Percentiles rank a stretch among this genome's conserved stretches.
phyloP scores from a whole-genome alignment of 2,113 vertebrate genomes.

The Hemibagrus wyckioides region DNA sequence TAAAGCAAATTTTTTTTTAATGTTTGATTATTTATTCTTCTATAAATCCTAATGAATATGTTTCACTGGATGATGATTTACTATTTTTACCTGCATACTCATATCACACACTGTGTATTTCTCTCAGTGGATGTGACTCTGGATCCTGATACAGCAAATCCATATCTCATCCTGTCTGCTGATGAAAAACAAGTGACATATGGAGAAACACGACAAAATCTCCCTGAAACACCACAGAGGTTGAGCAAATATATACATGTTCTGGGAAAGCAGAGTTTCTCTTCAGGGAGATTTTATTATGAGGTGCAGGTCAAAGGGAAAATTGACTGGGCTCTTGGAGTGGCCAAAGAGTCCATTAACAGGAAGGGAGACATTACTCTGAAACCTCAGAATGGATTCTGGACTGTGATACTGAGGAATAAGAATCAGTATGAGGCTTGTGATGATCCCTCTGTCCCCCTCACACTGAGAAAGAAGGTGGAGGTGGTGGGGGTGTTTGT shows the following conservation, averaged over 20 bases:
- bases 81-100: neutral
- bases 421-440: neutral
- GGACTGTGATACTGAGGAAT: neutral
- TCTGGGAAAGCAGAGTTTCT: slow-evolving; percentile 10
- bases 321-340: neutral
- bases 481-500: too few species aligned
- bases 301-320: neutral
- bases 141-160: neutral
- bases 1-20: too few species aligned
- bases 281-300: neutral
- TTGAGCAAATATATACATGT: neutral
- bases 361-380: too few species aligned
- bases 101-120: neutral
- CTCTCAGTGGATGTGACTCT: neutral
- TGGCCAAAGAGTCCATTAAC: neutral
- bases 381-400: neutral
- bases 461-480: too few species aligned
- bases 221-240: neutral
- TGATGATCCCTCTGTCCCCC: too few species aligned
- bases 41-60: too few species aligned
- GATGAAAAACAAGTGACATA: neutral
- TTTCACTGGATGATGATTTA: neutral
- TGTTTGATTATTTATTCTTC: too few species aligned
- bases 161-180: neutral
- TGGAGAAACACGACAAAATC: neutral